Conservation (phyloP, 2,797 vertebrate species). For the Cossypha polioptera region DNA sequence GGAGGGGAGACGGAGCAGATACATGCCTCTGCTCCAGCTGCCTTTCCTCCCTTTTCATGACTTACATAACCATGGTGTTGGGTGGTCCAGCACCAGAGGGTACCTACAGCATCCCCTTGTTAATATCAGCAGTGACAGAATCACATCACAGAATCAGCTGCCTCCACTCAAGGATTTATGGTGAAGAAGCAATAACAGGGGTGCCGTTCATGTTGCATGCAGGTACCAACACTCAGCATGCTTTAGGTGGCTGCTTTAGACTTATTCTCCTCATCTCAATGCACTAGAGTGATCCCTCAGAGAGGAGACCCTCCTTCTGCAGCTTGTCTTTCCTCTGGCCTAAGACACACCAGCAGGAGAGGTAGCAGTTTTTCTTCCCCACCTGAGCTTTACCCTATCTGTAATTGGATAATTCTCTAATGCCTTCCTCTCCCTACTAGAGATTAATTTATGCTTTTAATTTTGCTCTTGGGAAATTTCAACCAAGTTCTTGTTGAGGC, state of each 20-base stretch:
- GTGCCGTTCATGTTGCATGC: not conserved
- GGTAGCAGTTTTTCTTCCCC: not conserved
- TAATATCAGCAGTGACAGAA: not conserved
- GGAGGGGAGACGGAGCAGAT: not conserved
- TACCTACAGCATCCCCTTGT: not conserved
- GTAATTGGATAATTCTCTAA: not conserved
- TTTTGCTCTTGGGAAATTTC: not conserved
- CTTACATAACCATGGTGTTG: not conserved
- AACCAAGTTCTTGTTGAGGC: not conserved
- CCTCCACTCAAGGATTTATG: not conserved
- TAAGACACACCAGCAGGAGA: not conserved
- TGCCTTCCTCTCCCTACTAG: not conserved
- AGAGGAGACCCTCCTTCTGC: not conserved
- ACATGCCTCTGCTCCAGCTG: not conserved
- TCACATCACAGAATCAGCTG: not conserved
- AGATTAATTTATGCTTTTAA: slow-evolving; percentile 9
- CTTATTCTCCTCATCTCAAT: not conserved
- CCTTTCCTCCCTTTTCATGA: not conserved
- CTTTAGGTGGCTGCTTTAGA: not conserved
- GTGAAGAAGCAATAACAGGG: not conserved
- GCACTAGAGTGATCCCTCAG: not conserved
- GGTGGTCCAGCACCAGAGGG: not conserved
- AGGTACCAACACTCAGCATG: not conserved
- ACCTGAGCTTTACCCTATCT: not conserved
- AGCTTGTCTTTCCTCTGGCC: not conserved